Percentiles rank a stretch among this genome's conserved stretches.
Evolutionary conservation across 2,113 vertebrate species (phyloP).

Genomic region (Jacana jacana): DNA sequence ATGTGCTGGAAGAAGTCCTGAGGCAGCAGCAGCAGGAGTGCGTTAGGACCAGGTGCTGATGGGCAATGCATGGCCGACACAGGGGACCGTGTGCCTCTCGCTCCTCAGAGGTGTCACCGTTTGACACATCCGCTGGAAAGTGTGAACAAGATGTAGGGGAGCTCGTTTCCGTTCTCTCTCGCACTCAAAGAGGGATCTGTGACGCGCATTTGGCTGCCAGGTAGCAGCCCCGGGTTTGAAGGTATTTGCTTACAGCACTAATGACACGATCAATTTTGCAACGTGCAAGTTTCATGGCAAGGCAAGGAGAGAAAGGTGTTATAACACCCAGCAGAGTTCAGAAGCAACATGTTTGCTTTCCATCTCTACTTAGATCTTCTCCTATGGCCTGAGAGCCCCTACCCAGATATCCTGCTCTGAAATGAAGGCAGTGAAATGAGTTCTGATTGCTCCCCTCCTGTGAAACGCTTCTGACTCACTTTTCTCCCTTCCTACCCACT

Average conservation of each 20-base stretch:
- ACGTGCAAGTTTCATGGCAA: background rate
- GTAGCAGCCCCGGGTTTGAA: background rate
- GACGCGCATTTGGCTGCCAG: background rate
- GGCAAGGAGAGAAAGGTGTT: background rate
- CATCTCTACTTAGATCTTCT: background rate
- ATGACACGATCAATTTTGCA: background rate
- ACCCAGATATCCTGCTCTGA: background rate
- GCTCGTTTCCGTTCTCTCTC: background rate
- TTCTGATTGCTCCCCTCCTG: background rate
- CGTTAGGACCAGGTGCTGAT: background rate
- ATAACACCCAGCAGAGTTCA: background rate
- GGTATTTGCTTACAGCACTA: background rate
- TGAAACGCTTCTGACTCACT: background rate
- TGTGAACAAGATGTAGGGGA: slow-evolving; percentile 28
- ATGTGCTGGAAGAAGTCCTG: background rate
- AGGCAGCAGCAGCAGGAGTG: background rate
- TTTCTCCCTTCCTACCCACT: background rate
- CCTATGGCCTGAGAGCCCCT: background rate
- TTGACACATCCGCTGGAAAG: slow-evolving; percentile 26
- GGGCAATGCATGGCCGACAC: background rate
- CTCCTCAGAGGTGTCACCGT: slow-evolving; percentile 15
- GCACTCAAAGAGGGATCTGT: background rate
- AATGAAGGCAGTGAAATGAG: background rate
- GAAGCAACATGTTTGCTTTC: background rate
- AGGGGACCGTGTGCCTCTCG: background rate